Conservation (phyloP, 2,888 invertebrate species). For the Andricus curvator region DNA sequence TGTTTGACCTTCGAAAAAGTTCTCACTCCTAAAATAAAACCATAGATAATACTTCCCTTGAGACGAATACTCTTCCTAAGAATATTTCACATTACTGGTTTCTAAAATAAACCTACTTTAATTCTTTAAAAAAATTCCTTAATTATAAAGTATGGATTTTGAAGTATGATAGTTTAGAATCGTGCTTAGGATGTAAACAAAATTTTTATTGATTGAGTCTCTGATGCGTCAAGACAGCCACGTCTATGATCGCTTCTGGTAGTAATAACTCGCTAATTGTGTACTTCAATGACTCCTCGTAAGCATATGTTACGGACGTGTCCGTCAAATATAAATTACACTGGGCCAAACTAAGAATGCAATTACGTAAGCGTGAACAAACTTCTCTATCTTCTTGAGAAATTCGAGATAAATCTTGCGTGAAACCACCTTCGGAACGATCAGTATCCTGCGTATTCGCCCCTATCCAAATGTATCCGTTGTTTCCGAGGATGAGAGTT, state of each 20-base stretch:
- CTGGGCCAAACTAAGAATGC: constrained; percentile 91
- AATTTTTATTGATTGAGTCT: constrained; percentile 78
- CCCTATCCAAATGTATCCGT: constrained; percentile 97
- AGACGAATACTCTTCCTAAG: neutral
- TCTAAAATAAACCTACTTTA: neutral
- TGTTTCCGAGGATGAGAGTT: constrained; percentile 95
- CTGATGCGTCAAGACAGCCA: constrained; percentile 89
- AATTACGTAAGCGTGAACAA: constrained; percentile 94
- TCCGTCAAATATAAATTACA: constrained; percentile 95
- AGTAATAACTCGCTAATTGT: constrained; percentile 87
- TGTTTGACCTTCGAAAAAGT: neutral
- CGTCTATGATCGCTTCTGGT: constrained; percentile 91
- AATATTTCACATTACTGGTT: neutral
- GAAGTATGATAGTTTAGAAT: neutral
- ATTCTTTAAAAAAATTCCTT: neutral
- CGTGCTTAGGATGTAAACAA: neutral
- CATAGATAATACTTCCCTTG: neutral
- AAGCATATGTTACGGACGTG: constrained; percentile 94
- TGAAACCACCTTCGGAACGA: constrained; percentile 86
- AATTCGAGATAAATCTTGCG: constrained; percentile 85
- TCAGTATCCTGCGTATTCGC: constrained; percentile 84
- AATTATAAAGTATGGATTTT: neutral
- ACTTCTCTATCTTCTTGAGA: constrained; percentile 87
- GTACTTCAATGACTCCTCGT: constrained; percentile 92
- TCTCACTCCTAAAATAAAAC: neutral